These are phyloP conservation scores for Loriculus beryllinus DNA, from an alignment of 2,797 vertebrate genomes.

Conservation along the genomic window DNA sequence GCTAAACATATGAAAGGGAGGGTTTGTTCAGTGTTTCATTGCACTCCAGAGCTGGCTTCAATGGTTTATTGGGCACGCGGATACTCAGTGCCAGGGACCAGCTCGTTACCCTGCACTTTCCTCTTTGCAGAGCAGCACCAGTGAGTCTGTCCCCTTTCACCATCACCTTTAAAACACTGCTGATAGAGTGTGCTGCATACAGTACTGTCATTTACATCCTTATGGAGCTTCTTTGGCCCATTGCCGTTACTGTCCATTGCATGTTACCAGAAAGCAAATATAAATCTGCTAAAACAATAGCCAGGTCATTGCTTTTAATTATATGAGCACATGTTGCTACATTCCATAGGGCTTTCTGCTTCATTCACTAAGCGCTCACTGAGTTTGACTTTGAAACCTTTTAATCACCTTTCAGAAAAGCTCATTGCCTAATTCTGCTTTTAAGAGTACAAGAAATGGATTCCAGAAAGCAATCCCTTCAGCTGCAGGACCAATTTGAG, in stretches of 20 bases:
- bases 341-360: not conserved
- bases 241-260: not conserved
- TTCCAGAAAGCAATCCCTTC: not conserved
- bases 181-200: not conserved
- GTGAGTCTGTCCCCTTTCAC: accelerated
- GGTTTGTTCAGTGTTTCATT: accelerated
- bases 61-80: accelerated
- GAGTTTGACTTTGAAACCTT: not conserved
- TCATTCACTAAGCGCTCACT: not conserved
- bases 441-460: not conserved
- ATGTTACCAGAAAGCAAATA: not conserved
- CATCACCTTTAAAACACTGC: not conserved
- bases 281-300: not conserved
- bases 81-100: not conserved
- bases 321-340: accelerated
- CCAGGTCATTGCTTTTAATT: not conserved
- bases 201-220: not conserved
- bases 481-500: not conserved
- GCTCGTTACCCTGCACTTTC: accelerated
- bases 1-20: accelerated
- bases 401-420: not conserved
- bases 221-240: accelerated
- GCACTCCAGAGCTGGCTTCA: not conserved
- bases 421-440: not conserved
- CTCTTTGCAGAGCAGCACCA: not conserved